A percentile compares a stretch with the other conserved stretches of the same genome.
These are phyloP conservation scores for Paelopatides confundens DNA, from an alignment of 53 echinoderm and acorn worm genomes.

Conservation along the genomic window DNA sequence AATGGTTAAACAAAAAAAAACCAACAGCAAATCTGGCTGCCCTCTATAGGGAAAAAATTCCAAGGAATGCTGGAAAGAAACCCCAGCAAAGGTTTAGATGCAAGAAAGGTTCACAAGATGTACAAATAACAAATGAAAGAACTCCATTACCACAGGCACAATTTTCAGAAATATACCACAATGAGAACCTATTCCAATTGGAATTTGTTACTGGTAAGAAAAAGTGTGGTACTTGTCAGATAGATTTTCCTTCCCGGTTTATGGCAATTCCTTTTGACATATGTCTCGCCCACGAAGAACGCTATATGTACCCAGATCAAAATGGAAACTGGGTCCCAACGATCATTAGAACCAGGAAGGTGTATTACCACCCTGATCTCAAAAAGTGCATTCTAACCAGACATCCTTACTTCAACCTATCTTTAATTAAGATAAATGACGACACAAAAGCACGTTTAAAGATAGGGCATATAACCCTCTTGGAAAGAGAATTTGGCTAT, in stretches of 20 bases:
- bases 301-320: background rate
- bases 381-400: no score
- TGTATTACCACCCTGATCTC: background rate
- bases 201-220: background rate
- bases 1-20: background rate
- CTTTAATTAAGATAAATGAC: no score
- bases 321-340: slow-evolving; percentile 4
- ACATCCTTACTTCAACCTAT: no score
- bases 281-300: background rate
- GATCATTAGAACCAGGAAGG: background rate
- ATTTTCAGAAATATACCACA: background rate
- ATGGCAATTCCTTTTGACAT: background rate
- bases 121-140: background rate
- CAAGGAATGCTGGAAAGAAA: background rate
- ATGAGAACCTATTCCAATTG: background rate
- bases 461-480: no score
- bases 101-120: background rate
- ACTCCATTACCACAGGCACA: background rate
- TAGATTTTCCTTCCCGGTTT: background rate
- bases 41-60: background rate
- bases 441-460: no score
- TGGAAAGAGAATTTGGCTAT: no score
- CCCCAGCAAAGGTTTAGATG: background rate
- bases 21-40: background rate
- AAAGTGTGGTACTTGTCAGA: no score